Evolutionary conservation across 2,113 vertebrate genomes (phyloP).

Genomic region (Gallinago jamesoni): DNA sequence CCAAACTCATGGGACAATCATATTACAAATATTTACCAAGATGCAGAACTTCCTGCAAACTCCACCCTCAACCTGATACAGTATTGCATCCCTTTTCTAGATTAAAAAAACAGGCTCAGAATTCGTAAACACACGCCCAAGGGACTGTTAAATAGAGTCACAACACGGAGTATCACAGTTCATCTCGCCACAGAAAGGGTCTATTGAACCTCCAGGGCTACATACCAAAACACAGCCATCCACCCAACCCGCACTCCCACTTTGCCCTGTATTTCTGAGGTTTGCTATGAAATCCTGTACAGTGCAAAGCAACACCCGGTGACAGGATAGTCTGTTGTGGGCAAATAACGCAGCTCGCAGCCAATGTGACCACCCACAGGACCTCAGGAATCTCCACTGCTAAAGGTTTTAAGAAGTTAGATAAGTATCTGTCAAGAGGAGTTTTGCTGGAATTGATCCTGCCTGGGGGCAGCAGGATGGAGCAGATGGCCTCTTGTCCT

Average conservation of each 20-base stretch:
- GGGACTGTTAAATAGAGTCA: background rate
- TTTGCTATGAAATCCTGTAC: background rate
- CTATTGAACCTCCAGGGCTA: background rate
- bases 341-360: background rate
- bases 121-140: background rate
- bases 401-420: background rate
- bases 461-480: background rate
- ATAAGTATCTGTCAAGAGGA: background rate
- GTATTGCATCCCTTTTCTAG: background rate
- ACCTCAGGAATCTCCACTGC: background rate
- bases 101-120: background rate
- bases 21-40: background rate
- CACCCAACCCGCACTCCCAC: background rate
- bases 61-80: background rate
- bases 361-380: background rate
- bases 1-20: background rate
- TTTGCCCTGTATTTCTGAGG: background rate
- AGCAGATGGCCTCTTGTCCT: background rate
- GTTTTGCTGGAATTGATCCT: background rate
- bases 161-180: background rate
- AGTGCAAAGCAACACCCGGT: background rate
- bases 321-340: background rate
- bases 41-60: background rate
- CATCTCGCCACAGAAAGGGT: background rate
- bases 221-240: background rate